These are phyloP conservation scores for Xenopus borealis DNA, from an alignment of 2,113 vertebrate genomes.

Conservation along the genomic window DNA sequence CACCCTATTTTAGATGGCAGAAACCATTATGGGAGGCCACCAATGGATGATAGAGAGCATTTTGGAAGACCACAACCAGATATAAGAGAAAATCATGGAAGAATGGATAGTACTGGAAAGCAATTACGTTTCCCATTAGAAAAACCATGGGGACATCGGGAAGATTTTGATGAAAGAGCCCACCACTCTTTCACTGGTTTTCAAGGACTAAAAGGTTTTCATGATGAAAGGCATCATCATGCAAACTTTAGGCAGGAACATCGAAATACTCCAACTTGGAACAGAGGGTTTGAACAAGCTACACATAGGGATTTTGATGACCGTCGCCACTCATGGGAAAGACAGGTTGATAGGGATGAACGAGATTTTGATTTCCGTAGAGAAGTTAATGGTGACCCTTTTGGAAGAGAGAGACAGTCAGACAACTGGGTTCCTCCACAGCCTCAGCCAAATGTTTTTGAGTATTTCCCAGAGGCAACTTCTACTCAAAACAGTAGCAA, in stretches of 20 bases:
- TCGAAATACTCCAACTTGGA: slow-evolving; percentile 82
- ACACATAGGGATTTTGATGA: slow-evolving; percentile 94
- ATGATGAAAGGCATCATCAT: slow-evolving; percentile 78
- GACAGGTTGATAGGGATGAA: slow-evolving; percentile 90
- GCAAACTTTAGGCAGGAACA: slow-evolving; percentile 88
- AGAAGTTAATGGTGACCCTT: slow-evolving; percentile 88
- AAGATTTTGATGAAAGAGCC: slow-evolving; percentile 94
- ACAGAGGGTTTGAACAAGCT: slow-evolving; percentile 83
- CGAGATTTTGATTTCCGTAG: slow-evolving; percentile 93
- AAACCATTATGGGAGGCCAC: slow-evolving; percentile 69
- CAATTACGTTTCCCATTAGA: slow-evolving; percentile 83
- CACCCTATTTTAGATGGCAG: slow-evolving; percentile 71
- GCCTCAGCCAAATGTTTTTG: slow-evolving; percentile 73
- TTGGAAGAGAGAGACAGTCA: slow-evolving; percentile 80
- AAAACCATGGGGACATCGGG: slow-evolving; percentile 88
- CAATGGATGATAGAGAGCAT: slow-evolving; percentile 71
- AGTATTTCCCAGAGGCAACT: slow-evolving; percentile 75
- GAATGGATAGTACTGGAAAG: slow-evolving; percentile 77
- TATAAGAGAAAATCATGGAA: slow-evolving; percentile 72
- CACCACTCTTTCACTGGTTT: slow-evolving; percentile 70
- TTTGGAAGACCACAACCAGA: slow-evolving; percentile 72
- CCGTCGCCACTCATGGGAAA: slow-evolving; percentile 91
- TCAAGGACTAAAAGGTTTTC: slow-evolving; percentile 79
- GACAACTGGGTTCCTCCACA: slow-evolving; percentile 81
- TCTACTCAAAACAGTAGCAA: slow-evolving; percentile 68